Conservation (phyloP, 2,888 invertebrate species). For the Xiphydria camelus region DNA sequence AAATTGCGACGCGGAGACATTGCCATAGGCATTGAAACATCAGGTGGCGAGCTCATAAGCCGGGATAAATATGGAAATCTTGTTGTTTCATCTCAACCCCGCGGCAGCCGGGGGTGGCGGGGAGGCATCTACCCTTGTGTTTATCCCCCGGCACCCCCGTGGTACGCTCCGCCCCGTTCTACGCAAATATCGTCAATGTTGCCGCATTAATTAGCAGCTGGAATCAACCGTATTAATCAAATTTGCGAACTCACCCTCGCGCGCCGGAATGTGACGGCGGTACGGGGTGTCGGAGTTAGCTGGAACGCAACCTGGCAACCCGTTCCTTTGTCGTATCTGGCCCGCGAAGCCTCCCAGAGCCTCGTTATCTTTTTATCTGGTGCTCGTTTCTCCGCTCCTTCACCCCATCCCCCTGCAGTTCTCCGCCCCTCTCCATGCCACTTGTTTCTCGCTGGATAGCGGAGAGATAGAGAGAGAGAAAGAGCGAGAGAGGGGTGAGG, state of each 20-base stretch:
- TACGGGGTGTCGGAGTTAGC: conserved; percentile 13
- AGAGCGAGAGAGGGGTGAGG: conserved; percentile 2
- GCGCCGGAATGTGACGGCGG: conserved; percentile 6
- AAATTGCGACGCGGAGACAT: too few relatives aligned
- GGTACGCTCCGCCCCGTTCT: conserved; percentile 11
- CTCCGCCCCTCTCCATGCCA: conserved; percentile 4
- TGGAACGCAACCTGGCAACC: conserved; percentile 25
- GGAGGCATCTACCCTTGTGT: conserved; percentile 31
- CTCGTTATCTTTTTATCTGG: conserved; percentile 46
- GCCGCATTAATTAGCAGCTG: conserved; percentile 28
- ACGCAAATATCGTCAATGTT: conserved; percentile 30
- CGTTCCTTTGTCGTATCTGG: conserved; percentile 37
- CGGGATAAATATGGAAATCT: conserved; percentile 49
- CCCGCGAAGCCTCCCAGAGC: conserved; percentile 34
- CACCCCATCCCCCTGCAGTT: conserved; percentile 4
- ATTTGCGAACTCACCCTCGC: conserved; percentile 18
- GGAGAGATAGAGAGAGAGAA: conserved; percentile 3
- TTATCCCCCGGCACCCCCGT: conserved; percentile 34
- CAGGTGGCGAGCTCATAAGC: conserved; percentile 15
- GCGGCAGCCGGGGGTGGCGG: conserved; percentile 29
- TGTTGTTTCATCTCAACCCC: conserved; percentile 43
- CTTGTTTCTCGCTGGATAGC: conserved; percentile 10
- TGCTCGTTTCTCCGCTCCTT: conserved; percentile 24
- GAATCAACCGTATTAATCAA: conserved; percentile 28
- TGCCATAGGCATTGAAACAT: conserved; percentile 15